These are phyloP conservation scores for Ahaetulla prasina DNA, from an alignment of 2,113 vertebrate genomes.

Conservation along the genomic window DNA sequence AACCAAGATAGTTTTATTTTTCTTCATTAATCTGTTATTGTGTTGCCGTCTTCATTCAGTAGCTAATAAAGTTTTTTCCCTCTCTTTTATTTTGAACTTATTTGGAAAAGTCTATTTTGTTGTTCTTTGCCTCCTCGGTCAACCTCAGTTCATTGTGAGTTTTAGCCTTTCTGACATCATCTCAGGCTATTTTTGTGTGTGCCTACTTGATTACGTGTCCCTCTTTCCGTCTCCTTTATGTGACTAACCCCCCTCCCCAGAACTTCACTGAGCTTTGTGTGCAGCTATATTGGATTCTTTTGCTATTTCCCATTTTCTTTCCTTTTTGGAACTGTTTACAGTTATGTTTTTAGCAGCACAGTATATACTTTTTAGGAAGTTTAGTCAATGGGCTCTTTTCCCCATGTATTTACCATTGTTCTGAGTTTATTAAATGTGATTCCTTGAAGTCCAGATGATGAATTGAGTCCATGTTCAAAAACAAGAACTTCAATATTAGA, in stretches of 20 bases:
- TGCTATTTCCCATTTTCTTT: not conserved
- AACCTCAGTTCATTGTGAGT: not conserved
- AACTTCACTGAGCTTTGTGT: not conserved
- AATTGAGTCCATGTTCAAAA: not conserved
- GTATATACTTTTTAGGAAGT: not conserved
- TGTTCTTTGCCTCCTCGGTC: not conserved
- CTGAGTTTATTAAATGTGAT: not conserved
- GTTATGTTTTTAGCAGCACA: not conserved
- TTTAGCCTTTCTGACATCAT: not conserved
- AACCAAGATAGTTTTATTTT: not conserved
- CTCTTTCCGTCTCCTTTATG: not conserved
- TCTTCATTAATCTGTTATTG: not conserved
- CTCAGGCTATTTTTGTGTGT: not conserved
- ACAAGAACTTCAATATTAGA: not conserved
- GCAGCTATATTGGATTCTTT: not conserved
- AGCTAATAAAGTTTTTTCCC: not conserved
- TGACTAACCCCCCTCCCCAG: not conserved
- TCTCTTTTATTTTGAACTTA: not conserved
- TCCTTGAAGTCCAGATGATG: not conserved
- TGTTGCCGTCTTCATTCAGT: not conserved
- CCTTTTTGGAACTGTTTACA: not conserved
- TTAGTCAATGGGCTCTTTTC: not conserved
- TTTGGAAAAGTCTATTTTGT: not conserved
- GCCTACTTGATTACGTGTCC: not conserved
- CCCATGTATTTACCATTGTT: not conserved